Evolutionary conservation across 2,888 invertebrate species (phyloP), one percentile per base, ranked within the genome.

Genomic region (Scrobipalpa costella): DNA sequence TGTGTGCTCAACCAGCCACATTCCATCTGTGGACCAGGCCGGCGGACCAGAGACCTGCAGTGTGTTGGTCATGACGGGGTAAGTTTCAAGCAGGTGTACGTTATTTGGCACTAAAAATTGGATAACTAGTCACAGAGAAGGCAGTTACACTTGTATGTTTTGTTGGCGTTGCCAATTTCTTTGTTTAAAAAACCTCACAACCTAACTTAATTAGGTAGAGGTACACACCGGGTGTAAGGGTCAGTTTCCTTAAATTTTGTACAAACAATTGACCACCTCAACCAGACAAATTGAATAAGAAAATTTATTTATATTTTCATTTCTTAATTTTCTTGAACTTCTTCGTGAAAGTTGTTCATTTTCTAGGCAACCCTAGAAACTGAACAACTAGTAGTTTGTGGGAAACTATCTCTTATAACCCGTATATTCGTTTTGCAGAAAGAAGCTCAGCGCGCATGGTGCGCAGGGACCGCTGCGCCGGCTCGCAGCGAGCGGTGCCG

Each of bases 21-120:
- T 62, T 80, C 87, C 0, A 81, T 83, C 2, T 94, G 94, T 72
- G 94, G 95, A 0, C 92, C 93, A 0, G 94, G 95, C 6, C 88
- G 90, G 62, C 83, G 93, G 34, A 92, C 85, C 55, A 83, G 94
- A 47, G 92, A 92, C 57, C 84, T 94, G 13, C 77, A 92, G 66
- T 95, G 95, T 69, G 81, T 92, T 7, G 92, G 93, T 55, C 92
- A 92, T 71, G 91, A 90, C 68, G 92, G 92, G 70, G 93, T 92
- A 70, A 79, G 80, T 69, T 17, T 52, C 27, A 27, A 27, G 27
- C 27, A 27, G 5, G 27, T 5, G 5, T 3, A 27, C 27, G 27
- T 27, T 27, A 27, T 27, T 27, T 27, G 27, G 5, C 27, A 27
- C 27, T 5, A 27, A 3, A 27, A 36, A 40, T 7, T 13, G 13